These are phyloP conservation scores for Xylocopa sonorina DNA, from an alignment of 1,140 invertebrate genomes.

Conservation along the genomic window DNA sequence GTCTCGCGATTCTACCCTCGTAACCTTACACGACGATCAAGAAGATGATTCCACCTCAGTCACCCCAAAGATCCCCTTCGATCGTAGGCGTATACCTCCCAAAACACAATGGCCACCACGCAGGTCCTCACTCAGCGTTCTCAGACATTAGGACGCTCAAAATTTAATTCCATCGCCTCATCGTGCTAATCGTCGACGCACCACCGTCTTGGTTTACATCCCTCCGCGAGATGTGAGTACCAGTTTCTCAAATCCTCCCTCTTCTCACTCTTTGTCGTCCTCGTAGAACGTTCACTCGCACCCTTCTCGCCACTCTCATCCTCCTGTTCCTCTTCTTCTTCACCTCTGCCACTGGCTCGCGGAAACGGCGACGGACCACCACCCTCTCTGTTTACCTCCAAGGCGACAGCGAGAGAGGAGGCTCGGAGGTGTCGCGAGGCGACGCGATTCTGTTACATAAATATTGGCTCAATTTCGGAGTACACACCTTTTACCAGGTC, in stretches of 20 bases:
- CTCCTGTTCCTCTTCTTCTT: neutral
- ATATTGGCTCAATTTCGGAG: slow-evolving; percentile 69
- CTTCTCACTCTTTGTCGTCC: slow-evolving; percentile 44
- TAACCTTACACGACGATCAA: slow-evolving; percentile 5
- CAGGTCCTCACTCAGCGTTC: too few species aligned
- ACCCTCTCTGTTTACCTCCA: slow-evolving; percentile 54
- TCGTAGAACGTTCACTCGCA: slow-evolving; percentile 39
- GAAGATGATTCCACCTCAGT: too few species aligned
- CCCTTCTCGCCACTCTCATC: too few species aligned
- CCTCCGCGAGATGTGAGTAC: slow-evolving; percentile 48
- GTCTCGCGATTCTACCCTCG: neutral
- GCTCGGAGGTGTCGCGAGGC: slow-evolving; percentile 46
- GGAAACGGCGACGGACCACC: slow-evolving; percentile 20
- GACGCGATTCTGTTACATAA: slow-evolving; percentile 68
- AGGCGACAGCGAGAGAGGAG: slow-evolving; percentile 36
- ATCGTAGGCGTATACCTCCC: slow-evolving; percentile 24
- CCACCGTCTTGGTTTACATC: slow-evolving; percentile 15
- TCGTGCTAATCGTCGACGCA: slow-evolving; percentile 56
- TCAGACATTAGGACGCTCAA: slow-evolving; percentile 69
- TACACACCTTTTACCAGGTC: slow-evolving; percentile 60
- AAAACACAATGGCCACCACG: slow-evolving; percentile 59
- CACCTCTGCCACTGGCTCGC: neutral
- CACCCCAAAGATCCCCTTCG: neutral
- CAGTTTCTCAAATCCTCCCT: slow-evolving; percentile 46
- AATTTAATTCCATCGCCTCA: slow-evolving; percentile 69